Base-by-base conservation (phyloP, 2,797 vertebrate genomes). In the Myotis vivesi region DNA sequence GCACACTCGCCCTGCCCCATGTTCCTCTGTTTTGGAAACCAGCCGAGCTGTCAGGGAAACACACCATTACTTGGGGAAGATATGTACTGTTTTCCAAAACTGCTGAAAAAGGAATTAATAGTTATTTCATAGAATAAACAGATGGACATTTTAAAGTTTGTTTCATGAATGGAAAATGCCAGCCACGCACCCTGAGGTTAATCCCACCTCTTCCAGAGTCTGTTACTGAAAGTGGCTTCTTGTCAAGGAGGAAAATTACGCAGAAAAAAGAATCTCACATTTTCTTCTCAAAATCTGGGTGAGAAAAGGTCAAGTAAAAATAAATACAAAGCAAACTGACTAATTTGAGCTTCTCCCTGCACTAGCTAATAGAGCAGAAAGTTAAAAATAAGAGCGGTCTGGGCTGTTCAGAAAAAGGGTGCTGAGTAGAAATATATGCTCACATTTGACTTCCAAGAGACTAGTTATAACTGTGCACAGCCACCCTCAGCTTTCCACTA, bases 271-370 rank as follows among this genome's bases (percentile, higher is more conserved):
- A 89, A n/a, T 33, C 83, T 41, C 80, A 75, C 66, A 33, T 53
- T 75, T 92, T 66, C 83, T 71, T 64, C 73, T 76, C 95, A 89
- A 76, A 83, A 72, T 66, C 12, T 55, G 41, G 64, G 80, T 82
- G 30, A 20, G 91, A 86, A 91, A 95, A 87, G 84, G 86, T 71
- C 79, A 92, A 86, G 25, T 87, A 80, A 75, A 94, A 86, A 88
- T 46, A 91, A 86, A 87, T 16, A 86, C 38, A 94, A 94, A 95
- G 83, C 64, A 73, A 71, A 76, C 51, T 13, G 66, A 75, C 57
- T 83, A 84, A 86, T 76, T 28, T 16, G 25, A 85, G 93, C 87
- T 72, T 46, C 91, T 86, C 87, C 64, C 69, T 17, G 68, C 11
- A 22, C 41, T 11, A n/a, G 92, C 83, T 76, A 84, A 76, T 10